Conservation (phyloP, 1,140 invertebrate genomes). For the Bilobella aurantiaca region DNA sequence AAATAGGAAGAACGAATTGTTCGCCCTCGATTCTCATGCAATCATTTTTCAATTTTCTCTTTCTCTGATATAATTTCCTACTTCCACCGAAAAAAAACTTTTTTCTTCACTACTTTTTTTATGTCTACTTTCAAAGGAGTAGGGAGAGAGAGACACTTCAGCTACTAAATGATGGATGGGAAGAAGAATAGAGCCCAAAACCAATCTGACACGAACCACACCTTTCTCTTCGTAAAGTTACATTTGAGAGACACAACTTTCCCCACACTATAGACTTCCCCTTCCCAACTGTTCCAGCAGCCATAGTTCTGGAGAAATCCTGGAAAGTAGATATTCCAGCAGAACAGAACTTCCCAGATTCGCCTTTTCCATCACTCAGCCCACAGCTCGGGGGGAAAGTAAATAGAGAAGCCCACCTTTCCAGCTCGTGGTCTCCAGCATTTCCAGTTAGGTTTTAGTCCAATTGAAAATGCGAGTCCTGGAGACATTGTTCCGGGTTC, state of each 20-base stretch:
- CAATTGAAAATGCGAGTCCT: no score
- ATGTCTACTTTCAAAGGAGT: not conserved
- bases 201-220: constrained; percentile 5
- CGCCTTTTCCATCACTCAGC: no score
- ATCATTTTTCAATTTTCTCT: not conserved
- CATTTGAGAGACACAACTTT: not conserved
- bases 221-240: not conserved
- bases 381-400: no score
- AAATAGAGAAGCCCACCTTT: no score
- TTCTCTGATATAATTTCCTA: not conserved
- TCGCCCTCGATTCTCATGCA: no score
- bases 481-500: no score
- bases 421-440: no score
- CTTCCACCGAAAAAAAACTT: not conserved
- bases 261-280: no score
- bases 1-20: not conserved
- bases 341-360: no score
- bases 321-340: no score
- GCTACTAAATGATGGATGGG: constrained; percentile 4
- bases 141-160: not conserved
- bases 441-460: no score
- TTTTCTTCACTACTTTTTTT: not conserved
- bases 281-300: not conserved
- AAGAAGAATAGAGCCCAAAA: not conserved
- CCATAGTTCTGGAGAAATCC: no score